A percentile compares a stretch with the other conserved stretches of the same genome.
These are phyloP conservation scores for Carapus acus DNA, from an alignment of 2,797 vertebrate species.

Conservation along the genomic window DNA sequence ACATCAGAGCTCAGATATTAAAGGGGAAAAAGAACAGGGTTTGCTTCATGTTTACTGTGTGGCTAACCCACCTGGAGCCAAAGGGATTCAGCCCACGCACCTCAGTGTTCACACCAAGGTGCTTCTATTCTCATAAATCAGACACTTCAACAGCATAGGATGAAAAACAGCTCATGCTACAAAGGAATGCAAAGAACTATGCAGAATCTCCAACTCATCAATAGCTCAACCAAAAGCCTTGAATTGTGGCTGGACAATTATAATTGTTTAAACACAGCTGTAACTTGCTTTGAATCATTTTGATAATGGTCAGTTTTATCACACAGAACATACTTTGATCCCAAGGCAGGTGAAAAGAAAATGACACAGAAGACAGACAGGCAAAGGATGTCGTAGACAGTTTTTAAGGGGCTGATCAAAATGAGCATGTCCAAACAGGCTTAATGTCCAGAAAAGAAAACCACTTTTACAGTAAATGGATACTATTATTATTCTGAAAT, in stretches of 20 bases:
- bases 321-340: not conserved
- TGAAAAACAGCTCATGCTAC: not conserved
- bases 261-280: no score
- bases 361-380: not conserved
- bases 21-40: not conserved
- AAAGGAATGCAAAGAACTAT: not conserved
- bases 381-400: not conserved
- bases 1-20: slow-evolving; percentile 17
- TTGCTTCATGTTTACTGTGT: not conserved
- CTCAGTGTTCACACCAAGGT: not conserved
- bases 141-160: not conserved
- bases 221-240: no score
- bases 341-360: not conserved
- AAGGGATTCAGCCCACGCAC: not conserved
- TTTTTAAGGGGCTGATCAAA: not conserved
- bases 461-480: slow-evolving; percentile 8
- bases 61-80: no score
- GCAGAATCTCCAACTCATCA: not conserved
- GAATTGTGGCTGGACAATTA: no score
- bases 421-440: not conserved
- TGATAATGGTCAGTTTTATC: no score
- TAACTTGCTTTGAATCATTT: no score
- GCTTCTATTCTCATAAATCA: not conserved
- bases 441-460: no score
- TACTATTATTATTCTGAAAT: slow-evolving; percentile 21